These are phyloP conservation scores for Sciurus carolinensis DNA, from an alignment of 2,797 vertebrate species.

Conservation along the genomic window DNA sequence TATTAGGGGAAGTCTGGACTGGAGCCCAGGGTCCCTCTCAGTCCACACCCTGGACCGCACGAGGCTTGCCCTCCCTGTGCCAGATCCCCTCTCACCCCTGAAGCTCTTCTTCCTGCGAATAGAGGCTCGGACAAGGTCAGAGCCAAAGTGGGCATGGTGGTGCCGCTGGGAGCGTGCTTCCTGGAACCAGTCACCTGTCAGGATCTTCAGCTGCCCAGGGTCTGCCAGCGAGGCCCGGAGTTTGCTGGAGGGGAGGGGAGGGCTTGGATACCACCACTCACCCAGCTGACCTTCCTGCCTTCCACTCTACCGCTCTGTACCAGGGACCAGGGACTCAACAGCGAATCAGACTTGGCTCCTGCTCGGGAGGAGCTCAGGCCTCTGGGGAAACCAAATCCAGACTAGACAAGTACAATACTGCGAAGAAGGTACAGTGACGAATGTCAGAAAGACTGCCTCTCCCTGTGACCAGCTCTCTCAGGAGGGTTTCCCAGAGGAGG, in stretches of 20 bases:
- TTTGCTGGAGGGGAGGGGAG: constrained; percentile 87
- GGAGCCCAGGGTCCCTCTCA: neutral
- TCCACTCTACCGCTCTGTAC: neutral
- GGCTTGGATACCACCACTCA: neutral
- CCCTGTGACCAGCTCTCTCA: neutral
- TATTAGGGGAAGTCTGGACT: neutral
- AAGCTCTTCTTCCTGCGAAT: constrained; percentile 93
- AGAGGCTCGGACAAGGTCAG: constrained; percentile 94
- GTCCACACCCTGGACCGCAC: neutral
- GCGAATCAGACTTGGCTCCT: constrained; percentile 13
- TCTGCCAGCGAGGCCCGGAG: constrained; percentile 92
- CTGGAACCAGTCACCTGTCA: constrained; percentile 95
- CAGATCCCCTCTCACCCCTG: constrained; percentile 88
- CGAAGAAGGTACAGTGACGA: neutral
- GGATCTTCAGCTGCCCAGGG: constrained; percentile 89
- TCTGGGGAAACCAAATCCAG: neutral
- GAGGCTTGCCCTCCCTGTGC: neutral
- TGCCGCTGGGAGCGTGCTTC: constrained; percentile 93
- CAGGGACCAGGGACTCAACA: constrained; percentile 1
- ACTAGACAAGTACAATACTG: neutral
- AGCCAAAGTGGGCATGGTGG: constrained; percentile 87
- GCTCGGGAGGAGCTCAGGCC: constrained; percentile 15
- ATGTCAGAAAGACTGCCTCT: neutral
- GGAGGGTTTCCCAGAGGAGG: neutral
- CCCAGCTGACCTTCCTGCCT: neutral